A percentile compares a stretch with the other conserved stretches of the same genome.
Conservation (phyloP, 2,113 vertebrate genomes). For the Silurus asotus region DNA sequence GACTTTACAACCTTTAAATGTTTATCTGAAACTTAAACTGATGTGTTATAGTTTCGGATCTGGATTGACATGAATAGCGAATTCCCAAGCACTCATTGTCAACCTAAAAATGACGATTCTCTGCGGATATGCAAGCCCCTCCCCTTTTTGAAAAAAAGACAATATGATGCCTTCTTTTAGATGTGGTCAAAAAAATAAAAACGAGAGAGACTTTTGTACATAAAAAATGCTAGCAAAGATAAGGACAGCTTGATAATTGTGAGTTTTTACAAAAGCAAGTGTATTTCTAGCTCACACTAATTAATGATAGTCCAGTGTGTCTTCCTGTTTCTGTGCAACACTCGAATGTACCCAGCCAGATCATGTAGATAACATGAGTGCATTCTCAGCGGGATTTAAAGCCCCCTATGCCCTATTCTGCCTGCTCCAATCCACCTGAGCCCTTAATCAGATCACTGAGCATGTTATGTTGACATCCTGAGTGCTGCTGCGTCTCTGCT, state of each 20-base stretch:
- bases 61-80: background rate
- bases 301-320: background rate
- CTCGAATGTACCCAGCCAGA: background rate
- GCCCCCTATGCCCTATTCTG: conserved; percentile 13
- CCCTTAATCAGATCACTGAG: conserved; percentile 62
- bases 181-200: background rate
- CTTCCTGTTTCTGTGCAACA: background rate
- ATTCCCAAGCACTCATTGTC: background rate
- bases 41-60: background rate
- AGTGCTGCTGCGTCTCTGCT: conserved; percentile 30
- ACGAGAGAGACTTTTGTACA: background rate
- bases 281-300: background rate
- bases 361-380: background rate
- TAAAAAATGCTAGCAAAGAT: background rate
- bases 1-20: background rate
- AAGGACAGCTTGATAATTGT: background rate
- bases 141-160: background rate
- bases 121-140: background rate
- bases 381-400: conserved; percentile 37
- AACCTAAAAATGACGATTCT: background rate
- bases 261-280: background rate
- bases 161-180: background rate
- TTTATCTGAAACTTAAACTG: background rate
- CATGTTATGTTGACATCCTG: conserved; percentile 33
- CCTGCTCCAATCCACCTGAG: conserved; percentile 57